Percentiles rank a stretch among this genome's conserved stretches.
Conservation (phyloP, 1,140 invertebrate species). For the Acromyrmex heyeri region DNA sequence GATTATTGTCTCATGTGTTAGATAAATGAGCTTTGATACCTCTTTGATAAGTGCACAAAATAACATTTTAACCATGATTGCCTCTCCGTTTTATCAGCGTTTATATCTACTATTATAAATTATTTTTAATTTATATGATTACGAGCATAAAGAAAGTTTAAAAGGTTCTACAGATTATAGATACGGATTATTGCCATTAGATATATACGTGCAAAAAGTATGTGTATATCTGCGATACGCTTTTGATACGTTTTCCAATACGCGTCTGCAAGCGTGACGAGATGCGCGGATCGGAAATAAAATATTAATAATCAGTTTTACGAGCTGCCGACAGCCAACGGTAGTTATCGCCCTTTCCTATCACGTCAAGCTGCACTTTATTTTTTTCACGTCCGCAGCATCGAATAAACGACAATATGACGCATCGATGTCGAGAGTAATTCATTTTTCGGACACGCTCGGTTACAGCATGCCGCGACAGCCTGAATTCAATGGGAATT, state of each 20-base stretch:
- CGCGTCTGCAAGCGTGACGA: slow-evolving; percentile 23
- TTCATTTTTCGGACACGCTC: slow-evolving; percentile 62
- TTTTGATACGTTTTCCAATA: slow-evolving; percentile 11
- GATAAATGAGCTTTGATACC: background rate
- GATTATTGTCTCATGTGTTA: background rate
- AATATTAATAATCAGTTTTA: slow-evolving; percentile 72
- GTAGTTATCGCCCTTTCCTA: slow-evolving; percentile 16
- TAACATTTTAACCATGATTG: background rate
- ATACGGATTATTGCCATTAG: background rate
- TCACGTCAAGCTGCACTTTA: background rate
- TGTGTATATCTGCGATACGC: background rate
- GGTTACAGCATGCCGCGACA: slow-evolving; percentile 38
- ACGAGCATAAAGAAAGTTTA: background rate
- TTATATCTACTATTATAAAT: background rate
- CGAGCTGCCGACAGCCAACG: slow-evolving; percentile 25
- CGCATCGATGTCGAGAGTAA: slow-evolving; percentile 60
- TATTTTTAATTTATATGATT: background rate
- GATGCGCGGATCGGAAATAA: slow-evolving; percentile 39
- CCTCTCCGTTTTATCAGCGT: background rate
- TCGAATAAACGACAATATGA: slow-evolving; percentile 61
- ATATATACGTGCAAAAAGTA: background rate
- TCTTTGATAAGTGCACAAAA: background rate
- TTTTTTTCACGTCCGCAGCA: slow-evolving; percentile 21
- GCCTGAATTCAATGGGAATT: slow-evolving; percentile 42
- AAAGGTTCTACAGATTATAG: background rate